Conservation (phyloP, 2,888 invertebrate species). For the Tinea trinotella region DNA sequence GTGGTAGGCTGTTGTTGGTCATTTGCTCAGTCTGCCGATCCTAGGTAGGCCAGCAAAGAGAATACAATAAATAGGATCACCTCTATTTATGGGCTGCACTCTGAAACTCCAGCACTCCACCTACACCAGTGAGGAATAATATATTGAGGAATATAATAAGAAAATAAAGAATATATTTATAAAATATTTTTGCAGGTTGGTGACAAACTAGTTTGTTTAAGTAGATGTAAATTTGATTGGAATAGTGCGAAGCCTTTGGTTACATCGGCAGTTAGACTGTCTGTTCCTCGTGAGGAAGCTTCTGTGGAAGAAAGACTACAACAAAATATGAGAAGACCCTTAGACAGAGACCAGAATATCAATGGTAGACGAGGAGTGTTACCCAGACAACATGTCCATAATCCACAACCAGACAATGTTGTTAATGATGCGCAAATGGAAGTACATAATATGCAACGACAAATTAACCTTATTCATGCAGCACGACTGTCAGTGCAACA, state of each 20-base stretch:
- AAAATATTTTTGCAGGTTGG: conserved; percentile 65
- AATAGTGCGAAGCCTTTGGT: conserved; percentile 67
- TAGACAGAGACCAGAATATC: conserved; percentile 80
- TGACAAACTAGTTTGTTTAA: conserved; percentile 83
- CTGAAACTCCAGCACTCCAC: too few species aligned
- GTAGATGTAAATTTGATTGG: conserved; percentile 71
- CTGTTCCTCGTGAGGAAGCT: conserved; percentile 52
- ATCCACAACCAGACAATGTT: background rate
- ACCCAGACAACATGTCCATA: conserved; percentile 40
- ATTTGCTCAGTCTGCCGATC: too few species aligned
- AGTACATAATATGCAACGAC: too few species aligned
- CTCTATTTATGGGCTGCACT: too few species aligned
- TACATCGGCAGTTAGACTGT: conserved; percentile 67
- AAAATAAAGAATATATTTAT: background rate
- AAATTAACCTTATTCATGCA: too few species aligned
- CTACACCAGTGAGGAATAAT: too few species aligned
- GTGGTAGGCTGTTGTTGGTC: too few species aligned
- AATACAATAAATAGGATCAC: too few species aligned
- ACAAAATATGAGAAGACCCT: conserved; percentile 60
- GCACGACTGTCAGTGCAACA: too few species aligned
- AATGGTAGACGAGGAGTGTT: conserved; percentile 78
- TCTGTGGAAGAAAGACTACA: conserved; percentile 63
- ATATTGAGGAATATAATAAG: background rate
- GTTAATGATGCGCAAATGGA: background rate
- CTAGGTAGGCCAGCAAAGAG: too few species aligned